These are phyloP conservation scores for Steromphala cineraria DNA, from an alignment of 2,888 invertebrate genomes.

Conservation along the genomic window DNA sequence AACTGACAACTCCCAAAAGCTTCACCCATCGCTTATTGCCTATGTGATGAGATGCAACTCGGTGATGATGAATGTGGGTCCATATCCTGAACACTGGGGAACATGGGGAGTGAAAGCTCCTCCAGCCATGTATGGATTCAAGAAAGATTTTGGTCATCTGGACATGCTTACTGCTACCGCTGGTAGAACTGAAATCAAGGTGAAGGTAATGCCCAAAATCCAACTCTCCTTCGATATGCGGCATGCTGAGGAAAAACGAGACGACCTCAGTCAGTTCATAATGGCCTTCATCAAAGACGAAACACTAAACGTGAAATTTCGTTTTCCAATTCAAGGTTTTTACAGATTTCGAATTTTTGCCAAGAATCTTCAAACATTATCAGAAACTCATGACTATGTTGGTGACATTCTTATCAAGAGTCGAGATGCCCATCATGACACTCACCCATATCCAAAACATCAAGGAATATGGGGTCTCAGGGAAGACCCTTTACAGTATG, in stretches of 20 bases:
- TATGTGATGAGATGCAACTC: neutral
- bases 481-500: neutral
- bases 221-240: neutral
- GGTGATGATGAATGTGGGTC: neutral
- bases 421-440: neutral
- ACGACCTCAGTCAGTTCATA: neutral
- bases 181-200: neutral
- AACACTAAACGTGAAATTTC: neutral
- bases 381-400: neutral
- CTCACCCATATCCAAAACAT: neutral
- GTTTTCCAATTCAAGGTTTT: neutral
- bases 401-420: neutral
- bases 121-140: neutral
- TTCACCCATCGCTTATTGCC: neutral
- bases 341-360: neutral
- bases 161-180: neutral
- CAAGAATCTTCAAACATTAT: neutral
- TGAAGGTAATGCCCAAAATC: neutral
- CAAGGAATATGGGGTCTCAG: neutral
- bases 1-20: neutral
- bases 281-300: neutral
- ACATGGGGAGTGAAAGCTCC: neutral
- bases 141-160: neutral
- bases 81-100: neutral
- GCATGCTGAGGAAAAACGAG: neutral